Conservation (phyloP, 2,113 vertebrate species). For the Egretta garzetta region DNA sequence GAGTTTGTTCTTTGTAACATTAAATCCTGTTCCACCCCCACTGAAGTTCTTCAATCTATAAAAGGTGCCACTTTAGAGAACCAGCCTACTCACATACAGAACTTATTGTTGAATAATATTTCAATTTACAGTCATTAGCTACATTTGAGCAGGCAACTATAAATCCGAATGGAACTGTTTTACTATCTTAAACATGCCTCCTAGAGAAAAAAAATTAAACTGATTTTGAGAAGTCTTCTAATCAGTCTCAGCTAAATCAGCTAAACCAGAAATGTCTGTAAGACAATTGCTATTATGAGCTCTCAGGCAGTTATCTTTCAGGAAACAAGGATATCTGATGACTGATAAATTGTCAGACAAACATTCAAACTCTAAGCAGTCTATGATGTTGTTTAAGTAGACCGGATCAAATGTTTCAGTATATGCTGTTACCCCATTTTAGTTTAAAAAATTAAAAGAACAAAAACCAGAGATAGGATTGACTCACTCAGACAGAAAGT, state of each 20-base stretch:
- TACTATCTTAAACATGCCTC: background rate
- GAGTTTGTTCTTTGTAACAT: background rate
- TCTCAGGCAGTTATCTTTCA: background rate
- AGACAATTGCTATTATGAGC: background rate
- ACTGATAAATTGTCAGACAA: background rate
- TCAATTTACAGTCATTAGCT: background rate
- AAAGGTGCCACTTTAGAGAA: background rate
- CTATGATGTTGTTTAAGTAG: background rate
- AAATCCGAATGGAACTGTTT: background rate
- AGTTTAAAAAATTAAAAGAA: background rate
- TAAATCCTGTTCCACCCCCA: background rate
- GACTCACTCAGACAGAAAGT: constrained; percentile 95
- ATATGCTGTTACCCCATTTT: background rate
- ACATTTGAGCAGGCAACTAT: background rate
- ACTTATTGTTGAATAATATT: background rate
- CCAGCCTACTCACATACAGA: background rate
- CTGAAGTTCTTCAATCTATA: background rate
- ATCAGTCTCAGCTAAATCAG: background rate
- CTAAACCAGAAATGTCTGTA: background rate
- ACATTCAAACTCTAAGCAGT: background rate
- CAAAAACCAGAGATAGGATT: background rate
- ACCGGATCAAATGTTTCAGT: background rate
- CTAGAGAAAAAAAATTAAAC: background rate
- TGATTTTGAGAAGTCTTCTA: background rate
- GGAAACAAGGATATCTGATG: background rate